Conservation (phyloP, 2,888 invertebrate genomes). For the Cosmopolites sordidus region DNA sequence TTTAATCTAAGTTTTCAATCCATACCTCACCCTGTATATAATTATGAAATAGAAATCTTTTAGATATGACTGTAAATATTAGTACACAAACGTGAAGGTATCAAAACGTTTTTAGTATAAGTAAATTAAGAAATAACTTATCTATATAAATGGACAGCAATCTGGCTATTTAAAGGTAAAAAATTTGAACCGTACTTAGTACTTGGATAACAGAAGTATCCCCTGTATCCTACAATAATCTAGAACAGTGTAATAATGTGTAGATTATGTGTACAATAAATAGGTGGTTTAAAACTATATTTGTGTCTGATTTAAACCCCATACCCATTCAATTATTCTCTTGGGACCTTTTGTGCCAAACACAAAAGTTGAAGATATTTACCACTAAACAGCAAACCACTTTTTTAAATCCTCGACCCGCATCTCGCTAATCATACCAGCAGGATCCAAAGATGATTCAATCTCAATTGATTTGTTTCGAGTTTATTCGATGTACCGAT, state of each 20-base stretch:
- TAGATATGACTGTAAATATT: neutral
- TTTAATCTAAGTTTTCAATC: neutral
- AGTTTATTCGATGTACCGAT: no score
- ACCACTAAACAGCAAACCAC: no score
- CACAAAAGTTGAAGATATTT: no score
- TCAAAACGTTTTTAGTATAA: neutral
- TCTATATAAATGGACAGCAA: neutral
- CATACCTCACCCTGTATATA: neutral
- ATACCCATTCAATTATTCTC: no score
- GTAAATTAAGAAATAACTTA: neutral
- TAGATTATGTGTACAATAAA: conserved; percentile 1
- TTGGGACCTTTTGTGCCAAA: no score
- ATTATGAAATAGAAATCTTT: neutral
- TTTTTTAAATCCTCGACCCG: no score
- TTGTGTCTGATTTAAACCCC: no score
- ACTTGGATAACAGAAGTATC: neutral
- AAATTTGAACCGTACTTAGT: neutral
- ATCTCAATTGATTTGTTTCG: no score
- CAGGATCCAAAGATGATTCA: no score
- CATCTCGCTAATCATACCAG: no score
- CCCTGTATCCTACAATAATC: neutral
- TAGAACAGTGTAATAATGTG: neutral
- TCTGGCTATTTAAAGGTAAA: neutral
- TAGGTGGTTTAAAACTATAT: neutral
- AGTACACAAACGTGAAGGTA: neutral